phyloP scores from a whole-genome alignment of 2,888 invertebrate genomes.

The Mythimna impura region DNA sequence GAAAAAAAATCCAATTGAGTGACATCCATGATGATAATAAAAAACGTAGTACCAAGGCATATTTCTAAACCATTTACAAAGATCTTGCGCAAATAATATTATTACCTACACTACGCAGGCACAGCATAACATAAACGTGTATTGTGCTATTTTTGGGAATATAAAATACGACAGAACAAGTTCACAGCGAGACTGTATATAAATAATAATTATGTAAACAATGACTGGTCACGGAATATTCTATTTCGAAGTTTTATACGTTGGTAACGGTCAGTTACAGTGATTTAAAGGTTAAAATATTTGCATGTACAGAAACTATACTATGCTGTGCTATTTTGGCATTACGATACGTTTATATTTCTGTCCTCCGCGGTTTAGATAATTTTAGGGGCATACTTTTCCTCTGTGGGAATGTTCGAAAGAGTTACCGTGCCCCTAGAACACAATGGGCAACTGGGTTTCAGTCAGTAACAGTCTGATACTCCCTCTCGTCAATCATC shows the following conservation, averaged over 20 bases:
- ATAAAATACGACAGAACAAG: slow-evolving; percentile 57
- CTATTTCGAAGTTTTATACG: slow-evolving; percentile 57
- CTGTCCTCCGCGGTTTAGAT: neutral
- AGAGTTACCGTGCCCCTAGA: neutral
- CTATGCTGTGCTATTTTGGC: neutral
- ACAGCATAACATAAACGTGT: slow-evolving; percentile 28
- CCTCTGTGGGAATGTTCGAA: no score
- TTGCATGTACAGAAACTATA: neutral
- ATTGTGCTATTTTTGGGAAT: slow-evolving; percentile 55
- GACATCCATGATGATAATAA: no score
- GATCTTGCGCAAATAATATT: neutral
- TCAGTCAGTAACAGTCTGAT: neutral
- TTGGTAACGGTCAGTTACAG: slow-evolving; percentile 3
- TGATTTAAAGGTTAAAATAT: neutral
- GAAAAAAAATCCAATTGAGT: no score
- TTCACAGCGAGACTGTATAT: slow-evolving; percentile 58
- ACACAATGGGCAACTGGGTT: neutral
- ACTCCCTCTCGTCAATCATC: no score
- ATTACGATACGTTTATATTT: neutral
- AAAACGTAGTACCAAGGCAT: neutral
- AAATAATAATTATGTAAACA: slow-evolving; percentile 59
- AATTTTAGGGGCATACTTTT: neutral
- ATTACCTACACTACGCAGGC: neutral
- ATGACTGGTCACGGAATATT: slow-evolving; percentile 49
- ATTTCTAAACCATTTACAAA: neutral